Conservation (phyloP, 1,140 invertebrate genomes). For the Atta cephalotes region DNA sequence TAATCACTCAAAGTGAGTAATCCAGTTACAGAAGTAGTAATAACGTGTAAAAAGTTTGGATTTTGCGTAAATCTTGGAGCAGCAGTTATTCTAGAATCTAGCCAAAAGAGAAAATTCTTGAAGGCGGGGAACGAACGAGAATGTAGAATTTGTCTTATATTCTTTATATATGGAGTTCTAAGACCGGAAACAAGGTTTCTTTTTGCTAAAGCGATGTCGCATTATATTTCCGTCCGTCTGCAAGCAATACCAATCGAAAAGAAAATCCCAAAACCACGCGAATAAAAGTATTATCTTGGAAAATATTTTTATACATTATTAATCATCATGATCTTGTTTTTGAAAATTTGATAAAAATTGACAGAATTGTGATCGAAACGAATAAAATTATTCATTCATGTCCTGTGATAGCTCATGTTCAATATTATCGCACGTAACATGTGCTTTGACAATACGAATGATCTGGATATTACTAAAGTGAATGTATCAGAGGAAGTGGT, state of each 20-base stretch:
- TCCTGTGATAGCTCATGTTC: neutral
- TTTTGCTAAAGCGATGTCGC: neutral
- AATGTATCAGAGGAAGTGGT: neutral
- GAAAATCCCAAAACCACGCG: neutral
- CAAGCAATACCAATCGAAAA: neutral
- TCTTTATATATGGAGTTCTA: conserved; percentile 33
- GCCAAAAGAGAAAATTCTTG: conserved; percentile 43
- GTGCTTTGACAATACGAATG: neutral
- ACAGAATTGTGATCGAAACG: neutral
- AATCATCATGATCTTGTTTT: neutral
- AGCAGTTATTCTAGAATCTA: conserved; percentile 19
- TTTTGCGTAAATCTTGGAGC: neutral
- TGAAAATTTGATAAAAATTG: neutral
- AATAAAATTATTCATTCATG: neutral
- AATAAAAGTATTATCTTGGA: neutral
- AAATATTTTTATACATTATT: conserved; percentile 15
- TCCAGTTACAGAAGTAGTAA: neutral
- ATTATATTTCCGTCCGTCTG: neutral
- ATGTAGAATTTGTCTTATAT: conserved; percentile 38
- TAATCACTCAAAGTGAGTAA: too few species aligned
- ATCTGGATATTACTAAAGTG: conserved; percentile 16
- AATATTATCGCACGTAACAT: neutral
- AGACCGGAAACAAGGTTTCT: conserved; percentile 31
- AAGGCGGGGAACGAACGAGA: neutral
- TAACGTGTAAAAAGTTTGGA: conserved; percentile 6